Evolutionary conservation across 2,113 vertebrate species (phyloP).

Genomic region (Pangasianodon hypophthalmus): DNA sequence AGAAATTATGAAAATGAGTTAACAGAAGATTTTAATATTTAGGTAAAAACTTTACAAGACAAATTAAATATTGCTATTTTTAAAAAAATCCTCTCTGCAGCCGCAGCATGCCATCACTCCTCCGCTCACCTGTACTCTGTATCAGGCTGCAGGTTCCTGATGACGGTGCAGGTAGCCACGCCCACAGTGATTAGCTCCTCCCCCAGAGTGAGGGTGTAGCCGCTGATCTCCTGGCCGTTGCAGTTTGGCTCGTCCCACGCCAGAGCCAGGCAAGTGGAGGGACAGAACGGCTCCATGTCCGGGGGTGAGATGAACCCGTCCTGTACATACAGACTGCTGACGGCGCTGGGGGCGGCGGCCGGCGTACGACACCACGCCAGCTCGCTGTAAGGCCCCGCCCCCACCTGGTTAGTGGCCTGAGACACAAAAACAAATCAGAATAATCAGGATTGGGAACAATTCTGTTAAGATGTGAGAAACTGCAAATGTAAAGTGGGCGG

Average conservation of each 20-base stretch:
- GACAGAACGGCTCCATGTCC: slow-evolving; percentile 69
- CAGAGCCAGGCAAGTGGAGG: slow-evolving; percentile 87
- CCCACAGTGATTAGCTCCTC: slow-evolving; percentile 79
- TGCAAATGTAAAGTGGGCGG: neutral
- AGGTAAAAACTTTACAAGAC: neutral
- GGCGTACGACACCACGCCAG: slow-evolving; percentile 85
- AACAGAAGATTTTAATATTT: neutral
- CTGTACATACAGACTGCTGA: slow-evolving; percentile 77
- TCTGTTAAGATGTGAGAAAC: neutral
- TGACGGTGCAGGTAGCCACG: slow-evolving; percentile 75
- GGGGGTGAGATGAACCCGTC: slow-evolving; percentile 71
- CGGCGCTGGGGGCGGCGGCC: slow-evolving; percentile 79
- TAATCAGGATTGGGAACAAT: neutral
- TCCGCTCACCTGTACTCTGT: slow-evolving; percentile 86
- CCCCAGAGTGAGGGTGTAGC: slow-evolving; percentile 86
- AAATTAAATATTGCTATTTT: neutral
- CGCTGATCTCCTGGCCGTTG: slow-evolving; percentile 88
- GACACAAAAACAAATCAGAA: neutral
- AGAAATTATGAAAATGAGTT: too few species aligned
- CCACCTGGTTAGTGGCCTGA: slow-evolving; percentile 91
- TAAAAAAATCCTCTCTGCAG: neutral
- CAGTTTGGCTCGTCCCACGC: slow-evolving; percentile 92
- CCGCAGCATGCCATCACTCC: neutral
- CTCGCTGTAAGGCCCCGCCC: slow-evolving; percentile 87
- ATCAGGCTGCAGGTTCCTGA: slow-evolving; percentile 87